A percentile compares a stretch with the other conserved stretches of the same genome.
These are phyloP conservation scores for Pyxicephalus adspersus DNA, from an alignment of 2,113 vertebrate species.

Conservation along the genomic window DNA sequence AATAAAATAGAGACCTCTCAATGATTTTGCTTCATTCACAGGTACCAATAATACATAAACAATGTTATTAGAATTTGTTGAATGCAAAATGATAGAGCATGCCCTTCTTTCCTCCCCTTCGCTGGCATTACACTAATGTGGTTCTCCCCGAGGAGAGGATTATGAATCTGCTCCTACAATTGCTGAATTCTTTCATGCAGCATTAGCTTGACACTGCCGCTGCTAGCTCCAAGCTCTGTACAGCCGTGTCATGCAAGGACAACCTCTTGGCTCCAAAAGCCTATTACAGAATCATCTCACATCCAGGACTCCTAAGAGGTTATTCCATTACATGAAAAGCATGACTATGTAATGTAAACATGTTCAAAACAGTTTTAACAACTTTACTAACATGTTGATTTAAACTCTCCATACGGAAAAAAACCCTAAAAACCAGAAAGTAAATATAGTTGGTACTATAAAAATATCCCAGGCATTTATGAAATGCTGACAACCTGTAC, in stretches of 20 bases:
- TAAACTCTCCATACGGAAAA: background rate
- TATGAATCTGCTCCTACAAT: constrained; percentile 3
- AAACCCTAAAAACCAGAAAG: no score
- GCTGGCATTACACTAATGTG: background rate
- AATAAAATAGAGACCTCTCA: no score
- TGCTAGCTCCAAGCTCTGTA: constrained; percentile 4
- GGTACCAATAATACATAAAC: background rate
- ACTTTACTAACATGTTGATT: background rate
- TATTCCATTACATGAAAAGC: background rate
- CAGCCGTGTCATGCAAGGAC: constrained; percentile 27
- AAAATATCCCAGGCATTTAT: no score
- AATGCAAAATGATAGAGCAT: background rate
- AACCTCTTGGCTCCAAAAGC: constrained; percentile 28
- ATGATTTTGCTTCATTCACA: no score
- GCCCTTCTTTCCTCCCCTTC: background rate
- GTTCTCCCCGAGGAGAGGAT: background rate
- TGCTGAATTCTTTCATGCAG: constrained; percentile 28
- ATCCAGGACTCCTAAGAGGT: background rate
- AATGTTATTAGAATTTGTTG: background rate
- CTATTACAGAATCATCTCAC: background rate
- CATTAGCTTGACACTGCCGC: constrained; percentile 6
- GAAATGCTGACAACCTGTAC: no score
- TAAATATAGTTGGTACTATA: no score
- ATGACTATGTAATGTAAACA: background rate
- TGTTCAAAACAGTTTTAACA: background rate